Evolutionary conservation across 2,888 invertebrate species (phyloP).

Genomic region (Microdon myrmicae): DNA sequence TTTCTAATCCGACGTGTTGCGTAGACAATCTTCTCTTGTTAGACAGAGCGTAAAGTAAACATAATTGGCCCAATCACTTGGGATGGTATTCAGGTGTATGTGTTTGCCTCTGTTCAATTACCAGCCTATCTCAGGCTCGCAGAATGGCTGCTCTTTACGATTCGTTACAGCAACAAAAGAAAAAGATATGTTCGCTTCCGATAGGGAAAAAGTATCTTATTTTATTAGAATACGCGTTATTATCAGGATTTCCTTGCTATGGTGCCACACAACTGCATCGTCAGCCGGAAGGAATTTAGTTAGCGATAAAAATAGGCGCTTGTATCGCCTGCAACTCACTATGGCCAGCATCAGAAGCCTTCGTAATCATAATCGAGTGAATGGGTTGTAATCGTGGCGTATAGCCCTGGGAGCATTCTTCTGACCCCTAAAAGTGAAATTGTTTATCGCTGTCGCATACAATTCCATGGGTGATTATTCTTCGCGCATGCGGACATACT

Average conservation of each 20-base stretch:
- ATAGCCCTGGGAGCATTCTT: no score
- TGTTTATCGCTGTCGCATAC: slow-evolving; percentile 14
- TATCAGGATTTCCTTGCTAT: neutral
- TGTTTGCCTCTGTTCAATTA: slow-evolving; percentile 36
- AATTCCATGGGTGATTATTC: slow-evolving; percentile 3
- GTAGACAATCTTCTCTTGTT: slow-evolving; percentile 34
- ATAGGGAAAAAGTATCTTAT: neutral
- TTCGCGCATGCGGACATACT: no score
- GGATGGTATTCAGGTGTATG: slow-evolving; percentile 10
- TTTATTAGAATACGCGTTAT: neutral
- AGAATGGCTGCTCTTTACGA: slow-evolving; percentile 39
- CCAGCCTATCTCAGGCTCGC: slow-evolving; percentile 24
- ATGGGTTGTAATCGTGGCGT: no score
- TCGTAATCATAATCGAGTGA: no score
- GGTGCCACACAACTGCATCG: neutral
- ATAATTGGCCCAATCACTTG: slow-evolving; percentile 32
- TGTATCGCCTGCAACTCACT: slow-evolving; percentile 10
- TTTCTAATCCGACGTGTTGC: slow-evolving; percentile 27
- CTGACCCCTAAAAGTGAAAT: slow-evolving; percentile 31
- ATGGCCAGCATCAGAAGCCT: no score
- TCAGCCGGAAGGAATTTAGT: neutral
- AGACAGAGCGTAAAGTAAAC: slow-evolving; percentile 25
- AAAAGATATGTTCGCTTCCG: neutral
- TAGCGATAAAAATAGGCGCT: neutral
- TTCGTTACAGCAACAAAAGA: neutral